Evolutionary conservation across 2,797 vertebrate genomes (phyloP), one percentile per base, ranked within the genome.

Genomic region (Miichthys miiuy): DNA sequence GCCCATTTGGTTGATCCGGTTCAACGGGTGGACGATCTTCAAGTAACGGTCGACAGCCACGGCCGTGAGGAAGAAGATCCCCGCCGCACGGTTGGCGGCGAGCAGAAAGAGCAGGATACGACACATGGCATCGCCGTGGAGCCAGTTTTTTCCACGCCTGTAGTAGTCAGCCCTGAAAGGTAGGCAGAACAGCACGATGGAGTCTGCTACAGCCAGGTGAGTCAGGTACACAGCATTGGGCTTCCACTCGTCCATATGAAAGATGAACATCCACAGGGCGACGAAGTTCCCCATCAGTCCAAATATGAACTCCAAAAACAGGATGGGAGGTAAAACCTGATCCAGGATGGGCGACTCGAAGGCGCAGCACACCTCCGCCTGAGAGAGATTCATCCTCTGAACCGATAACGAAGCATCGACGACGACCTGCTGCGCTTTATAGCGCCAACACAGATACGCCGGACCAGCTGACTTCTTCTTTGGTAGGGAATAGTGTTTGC

Each of bases 91-190:
- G 85, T 94, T 95, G 63, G 94, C 80, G 0, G 95, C 94, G 52
- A 96, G 74, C 21, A 96, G 72, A 38, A 96, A 96, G 21, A 96
- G 94, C 46, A 96, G 81, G 52, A 96, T 81, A 0, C 95, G 94
- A 23, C 96, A 96, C 7, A 81, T 51, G 1, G 56, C 63, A 1
- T 96, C 96, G 0, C 96, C 96, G 3, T 94, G 89, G n/a, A 95
- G 63, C 96, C 96, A 96, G 85, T 96, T 25, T 20, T 95, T 94
- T 0, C 90, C 89, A 0, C 94, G 91, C 11, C 91, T 62, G 88
- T 96, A 96, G 88, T 96, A 96, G 80, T 95, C 95, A 0, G 96
- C 95, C 41, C 96, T 85, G 88, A 96, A 95, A 0, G 95, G 94
- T 1, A 96, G 89, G 83, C 95, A 96, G 85, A 96, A 95, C 1